These are phyloP conservation scores for Callorhinus ursinus DNA, from an alignment of 2,113 vertebrate genomes.

Conservation along the genomic window DNA sequence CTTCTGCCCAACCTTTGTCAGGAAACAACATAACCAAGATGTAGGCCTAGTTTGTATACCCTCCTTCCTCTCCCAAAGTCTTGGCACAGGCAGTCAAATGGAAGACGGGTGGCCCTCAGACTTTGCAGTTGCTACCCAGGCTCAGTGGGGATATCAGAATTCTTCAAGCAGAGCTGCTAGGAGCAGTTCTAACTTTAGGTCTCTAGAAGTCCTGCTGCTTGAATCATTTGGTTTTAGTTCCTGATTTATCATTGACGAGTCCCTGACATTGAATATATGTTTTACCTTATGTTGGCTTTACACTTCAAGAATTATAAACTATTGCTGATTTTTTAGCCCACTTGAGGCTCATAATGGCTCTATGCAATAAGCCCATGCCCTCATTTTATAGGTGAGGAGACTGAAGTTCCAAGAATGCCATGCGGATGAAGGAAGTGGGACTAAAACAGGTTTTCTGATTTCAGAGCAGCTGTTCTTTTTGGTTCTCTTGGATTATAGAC, in stretches of 20 bases:
- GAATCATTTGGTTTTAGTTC: background rate
- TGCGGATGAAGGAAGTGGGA: background rate
- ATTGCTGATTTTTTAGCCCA: background rate
- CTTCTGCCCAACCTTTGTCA: background rate
- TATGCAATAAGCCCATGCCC: background rate
- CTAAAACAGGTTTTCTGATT: constrained; percentile 21
- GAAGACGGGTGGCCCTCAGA: background rate
- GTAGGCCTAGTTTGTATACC: background rate
- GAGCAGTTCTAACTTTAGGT: background rate
- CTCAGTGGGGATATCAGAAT: background rate
- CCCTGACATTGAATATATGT: background rate
- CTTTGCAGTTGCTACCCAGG: background rate
- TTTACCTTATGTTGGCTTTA: background rate
- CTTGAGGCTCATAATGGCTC: background rate
- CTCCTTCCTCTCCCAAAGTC: background rate
- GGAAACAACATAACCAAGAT: background rate
- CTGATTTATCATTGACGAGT: background rate
- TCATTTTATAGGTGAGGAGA: background rate
- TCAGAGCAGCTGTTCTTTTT: background rate
- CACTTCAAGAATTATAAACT: background rate
- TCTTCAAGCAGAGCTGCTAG: background rate
- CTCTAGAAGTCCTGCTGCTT: background rate
- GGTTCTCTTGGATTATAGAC: background rate
- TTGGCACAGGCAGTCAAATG: background rate
- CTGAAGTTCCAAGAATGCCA: background rate